Base-by-base conservation (phyloP, 1,140 invertebrate genomes). In the Drosophila guanche region DNA sequence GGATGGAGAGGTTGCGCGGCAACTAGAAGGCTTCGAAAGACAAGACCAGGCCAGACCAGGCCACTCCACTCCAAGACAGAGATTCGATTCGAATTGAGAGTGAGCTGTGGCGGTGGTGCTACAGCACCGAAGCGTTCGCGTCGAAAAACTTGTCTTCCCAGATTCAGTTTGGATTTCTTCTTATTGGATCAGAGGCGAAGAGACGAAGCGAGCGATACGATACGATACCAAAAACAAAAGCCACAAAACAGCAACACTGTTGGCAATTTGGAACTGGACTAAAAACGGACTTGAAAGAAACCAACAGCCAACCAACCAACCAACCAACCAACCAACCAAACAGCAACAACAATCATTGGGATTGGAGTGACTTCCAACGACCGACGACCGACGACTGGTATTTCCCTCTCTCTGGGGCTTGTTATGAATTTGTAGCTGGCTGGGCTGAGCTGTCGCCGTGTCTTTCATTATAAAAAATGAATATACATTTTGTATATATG, bases 191-290 rank as follows among this genome's bases (percentile, higher is more conserved):
- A 76, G 59, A 57, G 61, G 59, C 41, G 58, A 75, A 75, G 50
- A 63, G 14, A 50, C 52, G 14, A 42, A 14, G 2, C 33, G 33
- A 10, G 2, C 33, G 33, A 37, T 37, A 37, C 29, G 29, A 33
- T 10, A 33, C 33, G 33, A 37, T 4, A 37, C n/a, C 48, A 69
- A 40, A 67, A 43, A 71, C 43, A 53, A 20, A 56, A 60, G 45
- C 22, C 60, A 46, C 41, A 52, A 60, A 69, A 58, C 43, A 78
- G 67, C 66, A 62, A 60, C 71, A 63, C 53, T 59, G 60, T 74
- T 79, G 81, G 80, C 81, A 80, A 85, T 85, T 85, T 86, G 62
- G 69, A 85, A 85, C 80, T 85, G 80, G 77, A 85, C 80, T 85
- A 85, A 85, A 84, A 85, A 85, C 73, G 62, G 80, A 86, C 81